Percentiles rank a stretch among this genome's conserved stretches.
Conservation (phyloP, 23 tunicate genomes). For the Halocynthia roretzi region DNA sequence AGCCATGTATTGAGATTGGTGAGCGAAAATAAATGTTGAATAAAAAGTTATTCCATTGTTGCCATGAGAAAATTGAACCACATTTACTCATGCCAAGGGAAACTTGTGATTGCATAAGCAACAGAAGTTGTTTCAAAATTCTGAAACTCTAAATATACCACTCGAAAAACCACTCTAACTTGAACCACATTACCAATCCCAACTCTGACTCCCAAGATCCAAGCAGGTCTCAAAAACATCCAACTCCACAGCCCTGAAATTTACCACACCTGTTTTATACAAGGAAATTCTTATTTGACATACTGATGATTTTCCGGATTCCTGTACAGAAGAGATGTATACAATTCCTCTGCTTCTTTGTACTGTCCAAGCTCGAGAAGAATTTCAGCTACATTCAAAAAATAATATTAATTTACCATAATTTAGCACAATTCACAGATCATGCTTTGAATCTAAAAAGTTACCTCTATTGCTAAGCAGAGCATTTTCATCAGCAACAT, state of each 20-base stretch:
- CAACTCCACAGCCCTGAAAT: not conserved
- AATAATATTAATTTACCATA: not conserved
- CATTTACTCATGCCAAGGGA: too few species aligned
- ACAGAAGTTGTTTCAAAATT: too few species aligned
- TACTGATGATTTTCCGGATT: slow-evolving; percentile 92
- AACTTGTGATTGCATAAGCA: too few species aligned
- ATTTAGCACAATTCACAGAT: not conserved
- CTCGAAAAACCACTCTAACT: too few species aligned
- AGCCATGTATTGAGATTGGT: too few species aligned
- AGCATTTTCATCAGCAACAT: slow-evolving; percentile 46
- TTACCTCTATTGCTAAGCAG: slow-evolving; percentile 12
- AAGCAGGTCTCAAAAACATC: too few species aligned
- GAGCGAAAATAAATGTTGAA: too few species aligned
- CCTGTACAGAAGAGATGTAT: slow-evolving; percentile 61
- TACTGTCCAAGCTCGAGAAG: slow-evolving; percentile 27
- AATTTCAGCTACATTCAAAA: slow-evolving; percentile 40
- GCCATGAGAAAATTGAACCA: too few species aligned
- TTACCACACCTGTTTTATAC: not conserved
- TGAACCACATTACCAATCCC: too few species aligned
- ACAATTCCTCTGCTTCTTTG: slow-evolving; percentile 67
- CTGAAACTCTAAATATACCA: too few species aligned
- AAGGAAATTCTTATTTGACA: not conserved
- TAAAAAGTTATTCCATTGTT: too few species aligned
- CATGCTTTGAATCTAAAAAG: not conserved
- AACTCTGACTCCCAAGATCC: too few species aligned